Evolutionary conservation across 2,888 invertebrate genomes (phyloP).

Genomic region (Pammene aurita): DNA sequence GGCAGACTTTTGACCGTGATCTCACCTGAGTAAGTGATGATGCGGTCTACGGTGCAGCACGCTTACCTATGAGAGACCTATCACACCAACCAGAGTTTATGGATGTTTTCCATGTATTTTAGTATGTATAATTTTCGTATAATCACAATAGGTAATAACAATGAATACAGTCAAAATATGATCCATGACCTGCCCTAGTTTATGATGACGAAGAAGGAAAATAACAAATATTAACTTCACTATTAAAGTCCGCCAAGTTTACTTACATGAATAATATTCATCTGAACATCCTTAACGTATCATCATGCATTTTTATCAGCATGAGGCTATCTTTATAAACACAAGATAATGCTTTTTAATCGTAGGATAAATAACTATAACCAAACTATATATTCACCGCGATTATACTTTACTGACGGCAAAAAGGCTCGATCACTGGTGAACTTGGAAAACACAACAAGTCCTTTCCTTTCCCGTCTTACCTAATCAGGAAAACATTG

Average conservation of each 20-base stretch:
- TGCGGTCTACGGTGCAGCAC: too few relatives aligned
- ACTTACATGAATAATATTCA: slow-evolving; percentile 12
- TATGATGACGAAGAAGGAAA: slow-evolving; percentile 4
- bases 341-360: background rate
- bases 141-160: background rate
- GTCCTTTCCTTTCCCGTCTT: too few relatives aligned
- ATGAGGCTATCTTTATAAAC: background rate
- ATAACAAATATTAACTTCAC: background rate
- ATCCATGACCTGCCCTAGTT: background rate
- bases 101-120: too few relatives aligned
- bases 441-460: too few relatives aligned
- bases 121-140: background rate
- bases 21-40: too few relatives aligned
- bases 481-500: too few relatives aligned
- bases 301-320: background rate
- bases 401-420: too few relatives aligned
- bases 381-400: background rate
- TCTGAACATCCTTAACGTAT: background rate
- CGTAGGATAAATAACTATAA: too few relatives aligned
- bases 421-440: too few relatives aligned
- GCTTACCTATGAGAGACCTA: too few relatives aligned
- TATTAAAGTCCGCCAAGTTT: background rate
- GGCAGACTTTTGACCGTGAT: too few relatives aligned
- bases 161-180: background rate
- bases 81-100: too few relatives aligned